Evolutionary conservation across 2,888 invertebrate genomes (phyloP), one percentile per base, ranked within the genome.

Genomic region (Caenorhabditis sulstoni): DNA sequence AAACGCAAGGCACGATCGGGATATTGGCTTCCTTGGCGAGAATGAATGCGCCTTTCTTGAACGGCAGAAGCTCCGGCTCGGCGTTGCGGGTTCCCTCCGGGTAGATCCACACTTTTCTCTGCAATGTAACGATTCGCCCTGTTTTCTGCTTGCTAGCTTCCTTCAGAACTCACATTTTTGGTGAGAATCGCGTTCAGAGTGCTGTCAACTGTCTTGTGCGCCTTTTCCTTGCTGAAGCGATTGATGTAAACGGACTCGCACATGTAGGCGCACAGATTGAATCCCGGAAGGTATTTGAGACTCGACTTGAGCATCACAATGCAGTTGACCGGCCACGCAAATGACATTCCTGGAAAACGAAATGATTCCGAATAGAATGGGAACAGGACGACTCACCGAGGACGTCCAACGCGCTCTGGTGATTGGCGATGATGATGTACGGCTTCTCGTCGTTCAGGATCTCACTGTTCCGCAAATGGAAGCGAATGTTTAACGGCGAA

Each of bases 11-110:
- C 91, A 96, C 92, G 84, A 96, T 94, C 41, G 96, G 96, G 45
- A 92, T 92, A 14, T 85, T 82, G 44, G 87, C 87, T 22, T 82
- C 44, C 12, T 85, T 94, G 61, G 97, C 97, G 90, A 96, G 93
- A 91, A 96, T 95, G 91, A 97, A 97, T 67, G 96, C 97, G 65
- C 97, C 97, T 91, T 97, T 97, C 91, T 97, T 98, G 91, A 98
- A 98, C 1, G 94, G 93, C 90, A 97, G 94, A 91, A 98, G 93
- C 88, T 94, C 93, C 18, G 94, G 95, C 87, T 94, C 95, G 87
- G 93, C 93, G 68, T 92, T 92, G 81, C 97, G 93, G 23, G 96
- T 96, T 14, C 97, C 97, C 92, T 98, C 97, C 7, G 97, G 96
- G 91, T 95, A 97, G 85, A 97, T 93, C 95, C 95, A 96, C 37